Evolutionary conservation across 1,140 invertebrate species (phyloP).

Genomic region (Drosophila lacteicornis): DNA sequence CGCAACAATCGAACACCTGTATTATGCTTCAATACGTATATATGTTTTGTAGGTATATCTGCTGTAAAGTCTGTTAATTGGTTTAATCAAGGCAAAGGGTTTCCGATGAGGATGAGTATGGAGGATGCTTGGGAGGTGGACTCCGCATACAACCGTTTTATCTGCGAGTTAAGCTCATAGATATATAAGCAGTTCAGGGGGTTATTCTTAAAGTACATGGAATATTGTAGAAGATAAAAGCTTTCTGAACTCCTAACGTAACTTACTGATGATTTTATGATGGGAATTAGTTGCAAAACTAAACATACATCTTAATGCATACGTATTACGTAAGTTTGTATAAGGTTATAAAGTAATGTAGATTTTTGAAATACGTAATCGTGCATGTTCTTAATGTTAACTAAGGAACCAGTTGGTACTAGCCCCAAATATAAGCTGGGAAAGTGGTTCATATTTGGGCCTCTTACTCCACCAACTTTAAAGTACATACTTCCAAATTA

Average conservation of each 20-base stretch:
- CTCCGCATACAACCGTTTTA: slow-evolving; percentile 15
- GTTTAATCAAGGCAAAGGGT: slow-evolving; percentile 33
- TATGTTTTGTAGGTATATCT: slow-evolving; percentile 36
- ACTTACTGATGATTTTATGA: slow-evolving; percentile 10
- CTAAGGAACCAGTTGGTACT: slow-evolving; percentile 34
- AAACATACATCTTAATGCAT: slow-evolving; percentile 2
- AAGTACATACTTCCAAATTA: slow-evolving; percentile 44
- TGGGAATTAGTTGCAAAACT: slow-evolving; percentile 9
- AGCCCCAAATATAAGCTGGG: slow-evolving; percentile 33
- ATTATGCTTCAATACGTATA: slow-evolving; percentile 45
- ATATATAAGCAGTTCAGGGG: slow-evolving; percentile 13
- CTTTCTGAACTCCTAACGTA: not conserved
- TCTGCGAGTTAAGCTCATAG: slow-evolving; percentile 30
- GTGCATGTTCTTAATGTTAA: slow-evolving; percentile 9
- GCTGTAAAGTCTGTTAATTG: slow-evolving; percentile 47
- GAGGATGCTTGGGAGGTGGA: not conserved
- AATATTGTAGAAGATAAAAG: slow-evolving; percentile 37
- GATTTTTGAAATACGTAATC: slow-evolving; percentile 5
- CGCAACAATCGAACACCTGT: slow-evolving; percentile 52
- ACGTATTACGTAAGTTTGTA: not conserved
- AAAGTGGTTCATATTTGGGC: slow-evolving; percentile 10
- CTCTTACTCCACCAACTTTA: slow-evolving; percentile 24
- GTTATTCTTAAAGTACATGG: slow-evolving; percentile 21
- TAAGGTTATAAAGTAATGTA: slow-evolving; percentile 4
- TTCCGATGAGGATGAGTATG: slow-evolving; percentile 16